These are phyloP conservation scores for Microplitis mediator DNA, from an alignment of 1,140 invertebrate genomes.

Conservation along the genomic window DNA sequence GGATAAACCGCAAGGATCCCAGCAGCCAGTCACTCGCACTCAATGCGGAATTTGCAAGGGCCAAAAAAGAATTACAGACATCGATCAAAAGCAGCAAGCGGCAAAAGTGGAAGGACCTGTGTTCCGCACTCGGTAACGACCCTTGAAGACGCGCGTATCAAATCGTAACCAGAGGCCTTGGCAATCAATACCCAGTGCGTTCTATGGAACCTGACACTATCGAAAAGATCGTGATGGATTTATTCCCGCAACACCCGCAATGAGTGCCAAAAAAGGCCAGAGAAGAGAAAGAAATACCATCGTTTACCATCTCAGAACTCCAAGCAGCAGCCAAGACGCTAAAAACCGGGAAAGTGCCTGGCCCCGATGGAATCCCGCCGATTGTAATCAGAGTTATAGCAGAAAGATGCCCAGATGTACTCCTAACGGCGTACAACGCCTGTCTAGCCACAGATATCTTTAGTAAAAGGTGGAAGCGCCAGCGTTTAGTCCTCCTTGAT, in stretches of 20 bases:
- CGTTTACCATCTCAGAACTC: conserved; percentile 32
- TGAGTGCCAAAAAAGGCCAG: background rate
- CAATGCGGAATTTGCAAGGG: background rate
- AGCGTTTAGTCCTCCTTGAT: conserved; percentile 23
- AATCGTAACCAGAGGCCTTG: too few relatives aligned
- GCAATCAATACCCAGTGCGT: too few relatives aligned
- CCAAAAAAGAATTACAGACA: too few relatives aligned
- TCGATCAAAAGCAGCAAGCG: too few relatives aligned
- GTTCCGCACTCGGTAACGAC: too few relatives aligned
- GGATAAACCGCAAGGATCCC: background rate
- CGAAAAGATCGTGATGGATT: background rate
- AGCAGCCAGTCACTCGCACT: background rate
- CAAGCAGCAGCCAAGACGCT: background rate
- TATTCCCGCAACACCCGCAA: background rate
- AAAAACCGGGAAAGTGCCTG: conserved; percentile 36
- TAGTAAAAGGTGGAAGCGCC: conserved; percentile 17
- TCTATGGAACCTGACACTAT: background rate
- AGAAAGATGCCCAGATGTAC: background rate
- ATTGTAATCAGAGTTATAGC: conserved; percentile 32
- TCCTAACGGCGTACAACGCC: conserved; percentile 14
- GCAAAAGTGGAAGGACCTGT: too few relatives aligned
- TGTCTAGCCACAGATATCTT: conserved; percentile 23
- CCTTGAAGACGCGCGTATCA: too few relatives aligned
- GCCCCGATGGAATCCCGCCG: conserved; percentile 33
- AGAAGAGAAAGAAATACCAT: too few relatives aligned